Percentiles rank a stretch among this genome's conserved stretches.
Conservation (phyloP, 2,888 invertebrate species). For the Sisyra terminalis region DNA sequence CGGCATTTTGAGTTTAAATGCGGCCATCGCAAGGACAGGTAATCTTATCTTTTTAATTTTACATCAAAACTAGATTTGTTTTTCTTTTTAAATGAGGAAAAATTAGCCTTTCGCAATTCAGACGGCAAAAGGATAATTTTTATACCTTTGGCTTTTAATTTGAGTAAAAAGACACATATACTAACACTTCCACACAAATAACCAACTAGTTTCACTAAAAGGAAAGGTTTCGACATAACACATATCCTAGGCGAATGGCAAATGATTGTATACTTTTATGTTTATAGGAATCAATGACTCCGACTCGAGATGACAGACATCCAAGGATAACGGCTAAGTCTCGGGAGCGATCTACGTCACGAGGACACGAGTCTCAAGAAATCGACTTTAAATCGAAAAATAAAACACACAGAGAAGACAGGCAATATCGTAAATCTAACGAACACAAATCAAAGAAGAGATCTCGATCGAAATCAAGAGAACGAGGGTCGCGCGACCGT, state of each 20-base stretch:
- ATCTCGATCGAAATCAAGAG: neutral
- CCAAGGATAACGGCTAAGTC: neutral
- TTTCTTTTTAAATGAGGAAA: too few species aligned
- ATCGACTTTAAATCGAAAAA: too few species aligned
- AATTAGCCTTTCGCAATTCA: too few species aligned
- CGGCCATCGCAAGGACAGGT: neutral
- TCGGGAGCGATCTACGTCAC: slow-evolving; percentile 1
- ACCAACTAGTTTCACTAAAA: too few species aligned
- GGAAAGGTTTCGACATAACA: too few species aligned
- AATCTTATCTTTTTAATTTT: slow-evolving; percentile 4
- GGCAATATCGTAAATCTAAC: neutral
- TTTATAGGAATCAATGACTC: neutral
- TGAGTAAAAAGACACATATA: too few species aligned
- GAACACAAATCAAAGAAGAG: neutral
- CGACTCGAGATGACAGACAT: neutral
- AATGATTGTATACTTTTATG: too few species aligned
- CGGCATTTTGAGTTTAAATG: neutral
- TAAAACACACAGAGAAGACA: neutral
- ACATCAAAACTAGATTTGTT: neutral
- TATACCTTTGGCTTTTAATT: too few species aligned
- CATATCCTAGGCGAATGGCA: too few species aligned
- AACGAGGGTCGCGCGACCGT: neutral
- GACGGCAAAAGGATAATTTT: too few species aligned
- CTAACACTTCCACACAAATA: too few species aligned
- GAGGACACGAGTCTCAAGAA: neutral